Conservation (phyloP, 2,888 invertebrate genomes). For the Heliconius ismenius region DNA sequence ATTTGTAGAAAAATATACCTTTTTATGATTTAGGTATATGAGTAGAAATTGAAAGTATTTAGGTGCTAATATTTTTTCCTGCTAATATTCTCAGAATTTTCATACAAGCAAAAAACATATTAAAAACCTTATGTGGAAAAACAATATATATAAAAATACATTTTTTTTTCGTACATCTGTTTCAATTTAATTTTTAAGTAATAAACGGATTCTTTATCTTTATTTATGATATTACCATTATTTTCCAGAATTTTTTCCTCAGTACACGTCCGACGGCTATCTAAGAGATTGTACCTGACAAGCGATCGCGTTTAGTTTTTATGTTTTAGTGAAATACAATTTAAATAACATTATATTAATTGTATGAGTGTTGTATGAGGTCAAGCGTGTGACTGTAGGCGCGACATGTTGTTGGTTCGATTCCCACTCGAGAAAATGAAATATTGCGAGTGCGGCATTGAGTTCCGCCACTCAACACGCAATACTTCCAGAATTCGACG, state of each 20-base stretch:
- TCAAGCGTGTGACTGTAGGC: background rate
- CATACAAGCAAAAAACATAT: background rate
- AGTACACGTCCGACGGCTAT: background rate
- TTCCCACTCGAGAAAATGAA: background rate
- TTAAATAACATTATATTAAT: background rate
- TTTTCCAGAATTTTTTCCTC: background rate
- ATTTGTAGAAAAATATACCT: conserved; percentile 19
- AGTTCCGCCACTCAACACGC: background rate
- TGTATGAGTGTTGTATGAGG: background rate
- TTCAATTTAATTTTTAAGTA: background rate
- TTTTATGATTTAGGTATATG: background rate
- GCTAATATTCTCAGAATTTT: background rate
- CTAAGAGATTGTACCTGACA: conserved; percentile 11
- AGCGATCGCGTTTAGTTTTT: conserved; percentile 5
- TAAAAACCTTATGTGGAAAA: background rate
- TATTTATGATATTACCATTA: background rate
- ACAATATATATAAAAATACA: background rate
- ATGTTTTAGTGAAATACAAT: background rate
- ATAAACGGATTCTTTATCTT: background rate
- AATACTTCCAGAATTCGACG: too few species aligned
- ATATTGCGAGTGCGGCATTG: background rate
- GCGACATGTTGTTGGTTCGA: too few species aligned
- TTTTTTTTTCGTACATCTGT: background rate
- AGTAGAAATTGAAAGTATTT: too few species aligned
- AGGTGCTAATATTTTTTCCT: background rate